Base-by-base conservation (phyloP, 2,113 vertebrate genomes). In the Nibea coibor region DNA sequence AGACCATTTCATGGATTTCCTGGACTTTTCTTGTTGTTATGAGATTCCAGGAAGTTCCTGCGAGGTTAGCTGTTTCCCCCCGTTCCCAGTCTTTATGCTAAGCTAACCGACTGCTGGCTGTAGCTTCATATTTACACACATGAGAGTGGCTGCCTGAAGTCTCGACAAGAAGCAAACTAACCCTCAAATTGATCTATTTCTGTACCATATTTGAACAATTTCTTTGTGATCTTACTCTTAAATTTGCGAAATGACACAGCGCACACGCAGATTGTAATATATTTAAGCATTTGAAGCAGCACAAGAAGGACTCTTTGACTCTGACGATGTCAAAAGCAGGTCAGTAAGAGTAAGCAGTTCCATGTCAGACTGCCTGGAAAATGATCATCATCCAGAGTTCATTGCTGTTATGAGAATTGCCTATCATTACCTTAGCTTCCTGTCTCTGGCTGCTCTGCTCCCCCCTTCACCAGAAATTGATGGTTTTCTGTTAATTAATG, bases 401-500 rank as follows among this genome's bases (percentile, higher is more conserved):
- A 50, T 72, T 45, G 24, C 48, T 15, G 3, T 22, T n/a, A 56
- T 0, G 10, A 26, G 65, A 43, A 28, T 67, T 78, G 28, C 28
- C 39, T 43, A 19, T 77, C 57, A 47, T 71, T 81, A 31, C 31
- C 20, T 45, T 35, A 2, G 56, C 57, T 35, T 69, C 72, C 73
- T 57, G 67, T 31, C 47, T 39, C 47, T 19, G 12, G 53, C 79
- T 1, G 0, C 57, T 12, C 42, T 68, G 64, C 26, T 51, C 12
- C 66, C 28, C 31, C 63, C 31, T 35, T 76, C 61, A 3, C 9
- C 61, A 84, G 58, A 67, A 84, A 76, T 85, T 67, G 48, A 71
- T 62, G 68, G 48, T 72, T 85, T 80, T 67, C 51, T 78, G 65
- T 80, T 73, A 61, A 86, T 59, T 83, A 87, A 81, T 87, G 80